Base-by-base conservation (phyloP, 1,140 invertebrate genomes). In the Kradibia gibbosae region DNA sequence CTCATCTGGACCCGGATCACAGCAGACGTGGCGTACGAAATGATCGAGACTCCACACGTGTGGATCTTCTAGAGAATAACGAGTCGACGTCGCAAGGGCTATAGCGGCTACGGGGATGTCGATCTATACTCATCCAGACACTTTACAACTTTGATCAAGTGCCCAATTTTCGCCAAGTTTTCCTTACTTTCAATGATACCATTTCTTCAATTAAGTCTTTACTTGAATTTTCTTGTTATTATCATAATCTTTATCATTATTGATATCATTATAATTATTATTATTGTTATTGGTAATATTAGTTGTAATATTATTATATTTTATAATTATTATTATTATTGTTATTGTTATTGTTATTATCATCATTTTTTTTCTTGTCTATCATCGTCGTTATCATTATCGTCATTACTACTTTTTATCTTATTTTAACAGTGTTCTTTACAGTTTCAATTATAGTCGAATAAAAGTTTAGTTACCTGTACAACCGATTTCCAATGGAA, bases 201-300 rank as follows among this genome's bases (percentile, higher is more conserved):
- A 62, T 72, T n/a, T 25, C 22, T 45, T 62, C 17, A 50, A 77
- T 77, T 65, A 77, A 20, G 25, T 77, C 57, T 65, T 48, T 65
- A 62, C 57, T 39, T 34, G 34, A 39, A 57, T 57, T 39, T 60
- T 22, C 60, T 75, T 53, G 20, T 34, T 1, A 4, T n/a, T 8
- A 45, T 45, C 5, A 45, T 45, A 45, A 45, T 45, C 13, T 8
- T 45, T 45, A 45, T 45, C 42, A 45, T 45, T 45, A 45, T 45
- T 45, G 13, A 5, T 45, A 45, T 45, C 13, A 45, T 45, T 13
- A 45, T 45, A 45, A 74, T 55, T 28, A 20, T 48, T 45, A 13
- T 45, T 45, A 45, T 45, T 45, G 42, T 45, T 17, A 53, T 53
- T 53, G 20, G 15, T 53, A 53, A n/a, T n/a, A 45, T 45, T 45